Conservation (phyloP, 2,888 invertebrate species). For the Acrobeloides nanus region DNA sequence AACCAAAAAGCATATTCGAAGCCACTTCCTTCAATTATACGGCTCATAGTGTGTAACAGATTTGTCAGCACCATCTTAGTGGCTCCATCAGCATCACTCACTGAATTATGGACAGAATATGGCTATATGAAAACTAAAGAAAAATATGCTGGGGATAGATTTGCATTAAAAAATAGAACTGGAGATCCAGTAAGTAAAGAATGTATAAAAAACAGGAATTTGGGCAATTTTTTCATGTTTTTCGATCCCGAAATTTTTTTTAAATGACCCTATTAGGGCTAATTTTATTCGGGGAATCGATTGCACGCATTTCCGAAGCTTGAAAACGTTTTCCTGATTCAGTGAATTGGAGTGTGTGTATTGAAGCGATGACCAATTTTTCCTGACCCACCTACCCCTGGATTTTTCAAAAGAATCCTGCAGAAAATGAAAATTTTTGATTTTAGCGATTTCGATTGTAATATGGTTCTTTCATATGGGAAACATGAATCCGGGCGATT, state of each 20-base stretch:
- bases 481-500: no score
- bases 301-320: slow-evolving; percentile 37
- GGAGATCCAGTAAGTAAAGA: not conserved
- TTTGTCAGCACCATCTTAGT: slow-evolving; percentile 21
- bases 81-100: slow-evolving; percentile 36
- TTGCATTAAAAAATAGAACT: slow-evolving; percentile 4
- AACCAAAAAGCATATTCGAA: slow-evolving; percentile 16
- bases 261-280: not conserved
- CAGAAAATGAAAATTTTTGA: no score
- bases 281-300: slow-evolving; percentile 9
- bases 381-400: no score
- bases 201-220: no score
- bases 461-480: no score
- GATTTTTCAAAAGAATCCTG: no score
- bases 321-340: no score
- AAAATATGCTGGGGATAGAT: no score
- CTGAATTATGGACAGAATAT: slow-evolving; percentile 50
- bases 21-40: slow-evolving; percentile 22
- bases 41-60: slow-evolving; percentile 17
- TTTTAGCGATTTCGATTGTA: no score
- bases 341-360: no score
- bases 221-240: slow-evolving; percentile 5
- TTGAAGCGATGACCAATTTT: no score
- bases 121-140: no score
- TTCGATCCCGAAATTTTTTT: slow-evolving; percentile 9